Percentiles rank a stretch among this genome's conserved stretches.
phyloP scores from a whole-genome alignment of 2,888 invertebrate genomes.

The Drosophila diplacantha region DNA sequence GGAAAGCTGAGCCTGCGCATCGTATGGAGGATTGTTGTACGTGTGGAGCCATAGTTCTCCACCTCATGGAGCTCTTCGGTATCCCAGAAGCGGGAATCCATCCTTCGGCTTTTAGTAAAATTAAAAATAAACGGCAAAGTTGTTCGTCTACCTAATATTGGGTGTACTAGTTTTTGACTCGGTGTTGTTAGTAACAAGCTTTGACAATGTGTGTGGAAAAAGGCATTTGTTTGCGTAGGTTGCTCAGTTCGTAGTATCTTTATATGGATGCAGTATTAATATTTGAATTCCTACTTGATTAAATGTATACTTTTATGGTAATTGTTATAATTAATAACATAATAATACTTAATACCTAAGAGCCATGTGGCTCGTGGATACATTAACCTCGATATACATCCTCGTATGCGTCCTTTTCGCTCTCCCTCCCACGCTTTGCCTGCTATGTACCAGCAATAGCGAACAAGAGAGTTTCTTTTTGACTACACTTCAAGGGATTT shows the following conservation, averaged over 20 bases:
- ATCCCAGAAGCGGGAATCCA: neutral
- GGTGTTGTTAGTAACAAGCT: too few relatives aligned
- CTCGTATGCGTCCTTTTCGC: too few relatives aligned
- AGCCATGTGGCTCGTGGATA: too few relatives aligned
- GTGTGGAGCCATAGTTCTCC: neutral
- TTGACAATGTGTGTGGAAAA: neutral
- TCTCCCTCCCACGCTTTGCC: too few relatives aligned
- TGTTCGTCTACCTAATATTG: neutral
- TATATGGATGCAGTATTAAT: too few relatives aligned
- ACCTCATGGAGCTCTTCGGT: too few relatives aligned
- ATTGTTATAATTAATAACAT: too few relatives aligned
- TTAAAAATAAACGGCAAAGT: too few relatives aligned
- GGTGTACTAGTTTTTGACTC: neutral
- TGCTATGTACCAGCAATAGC: neutral
- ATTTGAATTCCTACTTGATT: too few relatives aligned
- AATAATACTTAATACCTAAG: too few relatives aligned
- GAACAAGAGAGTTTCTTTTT: neutral
- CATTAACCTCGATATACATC: too few relatives aligned
- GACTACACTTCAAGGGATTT: neutral
- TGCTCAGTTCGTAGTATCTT: neutral
- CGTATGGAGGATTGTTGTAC: neutral
- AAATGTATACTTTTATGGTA: too few relatives aligned
- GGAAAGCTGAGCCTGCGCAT: neutral
- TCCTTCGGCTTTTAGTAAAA: neutral
- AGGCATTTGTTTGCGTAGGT: neutral